A percentile compares a stretch with the other conserved stretches of the same genome.
These are phyloP conservation scores for Leptinotarsa peninsularis DNA, from an alignment of 2,888 invertebrate species.

Conservation along the genomic window DNA sequence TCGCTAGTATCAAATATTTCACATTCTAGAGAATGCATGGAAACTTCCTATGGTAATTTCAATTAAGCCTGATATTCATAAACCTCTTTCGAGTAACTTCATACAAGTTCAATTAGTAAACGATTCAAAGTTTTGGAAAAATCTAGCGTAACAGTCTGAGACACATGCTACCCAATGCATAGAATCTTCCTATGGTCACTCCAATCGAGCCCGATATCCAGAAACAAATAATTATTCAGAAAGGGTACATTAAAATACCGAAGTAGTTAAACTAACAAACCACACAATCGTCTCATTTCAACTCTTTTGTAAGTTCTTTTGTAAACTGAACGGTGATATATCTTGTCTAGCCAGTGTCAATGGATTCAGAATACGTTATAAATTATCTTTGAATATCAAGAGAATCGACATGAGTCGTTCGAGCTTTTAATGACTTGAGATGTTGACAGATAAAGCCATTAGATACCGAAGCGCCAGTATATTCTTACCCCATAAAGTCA, in stretches of 20 bases:
- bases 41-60: too few relatives aligned
- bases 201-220: background rate
- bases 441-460: conserved; percentile 21
- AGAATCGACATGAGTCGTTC: conserved; percentile 14
- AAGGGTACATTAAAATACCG: background rate
- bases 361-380: conserved; percentile 19
- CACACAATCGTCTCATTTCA: conserved; percentile 2
- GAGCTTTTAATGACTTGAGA: conserved; percentile 13
- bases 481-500: conserved; percentile 8
- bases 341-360: conserved; percentile 20
- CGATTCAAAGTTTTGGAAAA: too few relatives aligned
- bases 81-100: too few relatives aligned
- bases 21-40: too few relatives aligned
- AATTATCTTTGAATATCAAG: conserved; percentile 20
- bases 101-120: too few relatives aligned
- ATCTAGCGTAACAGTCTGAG: too few relatives aligned
- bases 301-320: conserved; percentile 15
- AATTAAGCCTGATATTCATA: too few relatives aligned
- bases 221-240: conserved; percentile 14
- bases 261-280: conserved; percentile 10
- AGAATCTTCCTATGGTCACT: too few relatives aligned
- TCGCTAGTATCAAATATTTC: too few relatives aligned
- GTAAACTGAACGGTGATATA: conserved; percentile 18
- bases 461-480: conserved; percentile 10
- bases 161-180: too few relatives aligned